Percentiles rank a stretch among this genome's conserved stretches.
Conservation (phyloP, 1,140 invertebrate genomes). For the Penaeus japonicus region DNA sequence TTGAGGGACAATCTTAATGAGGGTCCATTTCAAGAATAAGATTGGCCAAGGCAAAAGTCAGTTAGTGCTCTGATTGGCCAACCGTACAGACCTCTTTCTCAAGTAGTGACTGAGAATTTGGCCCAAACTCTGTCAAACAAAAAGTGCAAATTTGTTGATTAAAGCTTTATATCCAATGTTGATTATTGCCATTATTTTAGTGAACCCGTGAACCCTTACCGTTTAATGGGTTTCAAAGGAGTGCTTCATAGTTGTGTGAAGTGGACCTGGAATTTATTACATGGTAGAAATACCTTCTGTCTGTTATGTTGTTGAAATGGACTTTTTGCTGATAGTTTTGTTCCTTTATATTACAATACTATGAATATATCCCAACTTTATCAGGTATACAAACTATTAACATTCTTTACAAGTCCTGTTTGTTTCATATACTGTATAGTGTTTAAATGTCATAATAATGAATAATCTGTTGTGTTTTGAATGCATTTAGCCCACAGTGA, state of each 20-base stretch:
- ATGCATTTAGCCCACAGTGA: constrained; percentile 55
- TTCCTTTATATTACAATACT: constrained; percentile 46
- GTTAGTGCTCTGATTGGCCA: not conserved
- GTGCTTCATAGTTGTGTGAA: constrained; percentile 40
- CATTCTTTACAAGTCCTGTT: constrained; percentile 51
- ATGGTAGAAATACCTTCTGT: constrained; percentile 33
- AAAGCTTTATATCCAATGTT: constrained; percentile 42
- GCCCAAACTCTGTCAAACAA: constrained; percentile 41
- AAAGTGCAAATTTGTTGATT: constrained; percentile 54
- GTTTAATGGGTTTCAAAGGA: constrained; percentile 47
- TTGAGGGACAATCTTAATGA: not conserved
- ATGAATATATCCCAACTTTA: constrained; percentile 41
- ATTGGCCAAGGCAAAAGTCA: constrained; percentile 11
- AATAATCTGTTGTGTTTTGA: constrained; percentile 50
- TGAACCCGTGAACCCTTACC: constrained; percentile 35
- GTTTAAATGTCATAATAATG: constrained; percentile 51
- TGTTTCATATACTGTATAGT: constrained; percentile 48
- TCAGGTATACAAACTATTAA: constrained; percentile 52
- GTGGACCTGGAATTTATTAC: constrained; percentile 47
- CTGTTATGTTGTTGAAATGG: constrained; percentile 54
- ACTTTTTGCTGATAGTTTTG: constrained; percentile 48
- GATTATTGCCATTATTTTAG: constrained; percentile 53
- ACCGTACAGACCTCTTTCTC: not conserved
- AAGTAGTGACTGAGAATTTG: constrained; percentile 37
- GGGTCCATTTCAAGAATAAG: not conserved